A percentile compares a stretch with the other conserved stretches of the same genome.
phyloP scores from a whole-genome alignment of 2,113 vertebrate species.

The Psephotus haematonotus region DNA sequence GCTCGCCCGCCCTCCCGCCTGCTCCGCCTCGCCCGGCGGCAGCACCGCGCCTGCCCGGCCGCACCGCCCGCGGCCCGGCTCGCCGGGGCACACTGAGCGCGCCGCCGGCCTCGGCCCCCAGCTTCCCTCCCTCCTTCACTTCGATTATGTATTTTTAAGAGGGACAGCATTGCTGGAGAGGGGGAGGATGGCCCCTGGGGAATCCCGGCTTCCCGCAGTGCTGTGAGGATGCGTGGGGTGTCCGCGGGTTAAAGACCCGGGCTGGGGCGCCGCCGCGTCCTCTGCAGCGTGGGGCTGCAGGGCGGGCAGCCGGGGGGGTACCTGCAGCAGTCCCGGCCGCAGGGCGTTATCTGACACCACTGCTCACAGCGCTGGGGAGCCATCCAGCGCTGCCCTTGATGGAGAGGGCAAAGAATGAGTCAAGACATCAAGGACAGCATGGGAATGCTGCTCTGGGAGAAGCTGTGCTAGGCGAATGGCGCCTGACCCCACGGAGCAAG shows the following conservation, averaged over 20 bases:
- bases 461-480: not conserved
- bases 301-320: not conserved
- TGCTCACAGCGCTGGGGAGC: not conserved
- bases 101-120: not conserved
- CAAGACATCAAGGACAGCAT: not conserved
- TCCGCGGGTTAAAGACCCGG: not conserved
- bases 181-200: not conserved
- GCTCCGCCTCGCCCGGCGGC: not conserved
- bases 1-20: not conserved
- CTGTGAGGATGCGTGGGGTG: not conserved
- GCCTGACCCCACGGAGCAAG: not conserved
- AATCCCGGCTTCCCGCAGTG: not conserved
- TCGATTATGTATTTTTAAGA: not conserved
- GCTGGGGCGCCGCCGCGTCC: not conserved
- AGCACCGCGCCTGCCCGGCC: slow-evolving; percentile 13
- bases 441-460: not conserved
- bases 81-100: not conserved
- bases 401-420: not conserved
- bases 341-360: not conserved
- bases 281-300: not conserved
- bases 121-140: too few species aligned
- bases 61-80: not conserved
- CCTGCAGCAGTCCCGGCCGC: not conserved
- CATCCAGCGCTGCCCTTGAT: not conserved
- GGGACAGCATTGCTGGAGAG: not conserved